Conservation (phyloP, 2,797 vertebrate species). For the Eidolon dupreanum region DNA sequence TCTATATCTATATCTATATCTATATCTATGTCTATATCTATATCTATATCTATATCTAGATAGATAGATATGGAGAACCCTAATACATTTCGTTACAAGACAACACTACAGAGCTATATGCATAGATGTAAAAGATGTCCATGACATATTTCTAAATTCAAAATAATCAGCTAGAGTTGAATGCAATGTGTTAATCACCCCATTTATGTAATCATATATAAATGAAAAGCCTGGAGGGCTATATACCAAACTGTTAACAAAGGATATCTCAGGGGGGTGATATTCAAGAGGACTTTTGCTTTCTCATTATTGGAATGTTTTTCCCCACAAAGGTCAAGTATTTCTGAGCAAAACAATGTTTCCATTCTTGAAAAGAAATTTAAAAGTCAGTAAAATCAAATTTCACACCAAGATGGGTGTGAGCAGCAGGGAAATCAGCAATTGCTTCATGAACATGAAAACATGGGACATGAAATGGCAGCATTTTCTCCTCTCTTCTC, state of each 20-base stretch:
- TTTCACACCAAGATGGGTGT: constrained; percentile 56
- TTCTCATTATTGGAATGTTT: constrained; percentile 40
- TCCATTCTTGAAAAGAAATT: constrained; percentile 62
- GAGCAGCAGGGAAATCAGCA: constrained; percentile 33
- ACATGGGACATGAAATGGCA: not conserved
- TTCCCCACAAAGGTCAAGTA: constrained; percentile 47
- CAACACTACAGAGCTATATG: not conserved
- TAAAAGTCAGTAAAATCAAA: constrained; percentile 74
- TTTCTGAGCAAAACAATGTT: constrained; percentile 66
- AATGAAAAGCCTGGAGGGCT: not conserved
- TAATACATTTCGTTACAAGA: not conserved
- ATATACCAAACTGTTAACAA: not conserved
- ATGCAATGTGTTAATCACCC: not conserved
- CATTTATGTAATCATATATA: not conserved
- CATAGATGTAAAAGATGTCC: not conserved
- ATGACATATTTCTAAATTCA: constrained; percentile 30
- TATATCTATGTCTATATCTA: too few relatives aligned
- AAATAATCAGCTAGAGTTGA: not conserved
- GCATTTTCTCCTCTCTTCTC: not conserved
- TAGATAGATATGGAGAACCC: not conserved
- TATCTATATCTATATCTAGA: not conserved
- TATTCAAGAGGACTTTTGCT: not conserved
- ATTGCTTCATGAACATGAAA: not conserved
- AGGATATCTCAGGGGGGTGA: not conserved
- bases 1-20: not conserved